Evolutionary conservation across 1,140 invertebrate species (phyloP).

Genomic region (Heliothis virescens): DNA sequence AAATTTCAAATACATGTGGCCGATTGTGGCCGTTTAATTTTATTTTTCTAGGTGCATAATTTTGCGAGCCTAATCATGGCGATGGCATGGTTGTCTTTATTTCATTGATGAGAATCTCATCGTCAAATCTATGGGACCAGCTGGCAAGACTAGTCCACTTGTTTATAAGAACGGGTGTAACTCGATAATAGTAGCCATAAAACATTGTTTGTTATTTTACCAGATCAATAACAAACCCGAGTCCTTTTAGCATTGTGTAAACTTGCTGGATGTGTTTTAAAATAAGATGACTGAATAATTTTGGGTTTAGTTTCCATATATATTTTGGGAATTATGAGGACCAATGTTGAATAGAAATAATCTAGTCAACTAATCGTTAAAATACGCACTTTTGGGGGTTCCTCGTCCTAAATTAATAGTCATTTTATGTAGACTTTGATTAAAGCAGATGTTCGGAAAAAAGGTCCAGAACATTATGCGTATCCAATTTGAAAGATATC

Average conservation of each 20-base stretch:
- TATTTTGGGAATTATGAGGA: neutral
- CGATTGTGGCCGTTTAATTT: too few species aligned
- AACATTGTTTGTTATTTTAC: slow-evolving; percentile 76
- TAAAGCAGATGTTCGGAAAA: too few species aligned
- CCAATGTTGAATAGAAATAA: neutral
- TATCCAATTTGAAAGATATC: neutral
- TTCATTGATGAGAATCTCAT: slow-evolving; percentile 5
- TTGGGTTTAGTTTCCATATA: neutral
- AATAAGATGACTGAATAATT: slow-evolving; percentile 7
- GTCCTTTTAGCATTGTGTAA: slow-evolving; percentile 47
- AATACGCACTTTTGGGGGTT: too few species aligned
- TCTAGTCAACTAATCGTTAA: too few species aligned
- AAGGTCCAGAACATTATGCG: too few species aligned
- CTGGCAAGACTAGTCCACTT: slow-evolving; percentile 39
- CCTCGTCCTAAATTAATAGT: neutral
- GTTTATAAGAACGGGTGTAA: slow-evolving; percentile 54
- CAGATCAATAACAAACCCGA: slow-evolving; percentile 70
- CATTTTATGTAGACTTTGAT: too few species aligned
- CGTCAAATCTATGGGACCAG: neutral
- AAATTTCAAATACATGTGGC: too few species aligned
- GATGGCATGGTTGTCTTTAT: neutral
- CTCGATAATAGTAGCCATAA: slow-evolving; percentile 70
- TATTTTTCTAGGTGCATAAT: too few species aligned
- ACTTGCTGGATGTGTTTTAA: slow-evolving; percentile 56
- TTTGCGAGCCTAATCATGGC: neutral